Evolutionary conservation across 2,113 vertebrate genomes (phyloP).

Genomic region (Platichthys stellatus): DNA sequence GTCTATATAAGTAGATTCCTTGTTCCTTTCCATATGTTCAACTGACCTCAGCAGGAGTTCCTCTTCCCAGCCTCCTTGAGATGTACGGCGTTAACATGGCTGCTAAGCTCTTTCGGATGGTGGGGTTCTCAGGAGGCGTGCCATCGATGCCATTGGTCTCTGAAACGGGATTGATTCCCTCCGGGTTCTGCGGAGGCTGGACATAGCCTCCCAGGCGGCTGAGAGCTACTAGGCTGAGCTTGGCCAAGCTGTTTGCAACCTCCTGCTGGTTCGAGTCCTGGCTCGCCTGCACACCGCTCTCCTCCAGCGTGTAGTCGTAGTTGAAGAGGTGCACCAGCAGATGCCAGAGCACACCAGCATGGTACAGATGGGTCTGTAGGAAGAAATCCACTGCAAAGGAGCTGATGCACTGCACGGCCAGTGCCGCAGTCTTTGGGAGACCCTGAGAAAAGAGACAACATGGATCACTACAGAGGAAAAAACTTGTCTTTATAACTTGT

Average conservation of each 20-base stretch:
- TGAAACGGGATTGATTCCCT: conserved; percentile 54
- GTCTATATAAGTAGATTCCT: background rate
- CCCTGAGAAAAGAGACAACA: conserved; percentile 74
- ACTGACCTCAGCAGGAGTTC: conserved; percentile 87
- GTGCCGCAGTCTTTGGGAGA: conserved; percentile 89
- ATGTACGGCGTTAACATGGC: conserved; percentile 96
- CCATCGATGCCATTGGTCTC: conserved; percentile 73
- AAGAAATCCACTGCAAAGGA: conserved; percentile 97
- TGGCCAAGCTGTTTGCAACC: conserved; percentile 95
- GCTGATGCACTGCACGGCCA: conserved; percentile 93
- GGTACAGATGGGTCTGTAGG: conserved; percentile 95
- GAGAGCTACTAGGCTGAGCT: conserved; percentile 90
- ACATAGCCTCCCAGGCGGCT: conserved; percentile 92
- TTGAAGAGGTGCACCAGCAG: conserved; percentile 93
- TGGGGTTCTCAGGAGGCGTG: conserved; percentile 92
- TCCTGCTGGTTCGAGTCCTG: conserved; percentile 98
- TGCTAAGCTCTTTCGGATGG: conserved; percentile 91
- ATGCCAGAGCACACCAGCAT: conserved; percentile 96
- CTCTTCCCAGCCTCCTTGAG: conserved; percentile 88
- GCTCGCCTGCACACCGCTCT: conserved; percentile 95
- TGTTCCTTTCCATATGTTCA: background rate
- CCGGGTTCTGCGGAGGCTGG: conserved; percentile 24
- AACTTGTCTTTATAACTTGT: background rate
- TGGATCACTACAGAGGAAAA: background rate
- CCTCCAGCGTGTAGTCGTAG: conserved; percentile 97